These are phyloP conservation scores for Gymnocephalus cernua DNA, from an alignment of 2,113 vertebrate species.

Conservation along the genomic window DNA sequence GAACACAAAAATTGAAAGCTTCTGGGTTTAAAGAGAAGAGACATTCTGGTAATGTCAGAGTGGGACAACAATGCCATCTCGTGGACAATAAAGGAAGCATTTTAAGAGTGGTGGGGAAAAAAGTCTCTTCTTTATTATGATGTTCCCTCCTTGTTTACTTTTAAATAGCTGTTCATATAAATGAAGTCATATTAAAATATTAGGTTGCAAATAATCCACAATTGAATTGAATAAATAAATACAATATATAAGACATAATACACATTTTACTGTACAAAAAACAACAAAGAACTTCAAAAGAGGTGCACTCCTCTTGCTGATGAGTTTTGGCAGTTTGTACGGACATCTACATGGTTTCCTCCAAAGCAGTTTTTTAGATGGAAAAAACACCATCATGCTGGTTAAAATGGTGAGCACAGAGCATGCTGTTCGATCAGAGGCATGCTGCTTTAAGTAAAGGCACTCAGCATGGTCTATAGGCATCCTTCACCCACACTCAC, in stretches of 20 bases:
- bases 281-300: conserved; percentile 28
- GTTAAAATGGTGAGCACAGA: conserved; percentile 10
- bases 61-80: conserved; percentile 44
- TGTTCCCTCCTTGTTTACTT: neutral
- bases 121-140: conserved; percentile 47
- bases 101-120: neutral
- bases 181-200: conserved; percentile 33
- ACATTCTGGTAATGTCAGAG: neutral
- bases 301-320: neutral
- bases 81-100: conserved; percentile 36
- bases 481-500: conserved; percentile 1
- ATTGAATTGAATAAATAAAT: conserved; percentile 43
- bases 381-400: conserved; percentile 19
- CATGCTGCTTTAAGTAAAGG: conserved; percentile 69
- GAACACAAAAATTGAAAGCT: neutral
- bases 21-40: neutral
- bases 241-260: conserved; percentile 24
- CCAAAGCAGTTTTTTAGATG: conserved; percentile 1
- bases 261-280: conserved; percentile 28
- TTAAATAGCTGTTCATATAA: conserved; percentile 47
- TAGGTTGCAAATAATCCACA: conserved; percentile 49
- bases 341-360: conserved; percentile 35
- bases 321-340: conserved; percentile 69
- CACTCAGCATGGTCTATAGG: conserved; percentile 61
- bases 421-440: conserved; percentile 48